Evolutionary conservation across 1,140 invertebrate genomes (phyloP), one percentile per base, ranked within the genome.

Genomic region (Scaptomyza hsui): DNA sequence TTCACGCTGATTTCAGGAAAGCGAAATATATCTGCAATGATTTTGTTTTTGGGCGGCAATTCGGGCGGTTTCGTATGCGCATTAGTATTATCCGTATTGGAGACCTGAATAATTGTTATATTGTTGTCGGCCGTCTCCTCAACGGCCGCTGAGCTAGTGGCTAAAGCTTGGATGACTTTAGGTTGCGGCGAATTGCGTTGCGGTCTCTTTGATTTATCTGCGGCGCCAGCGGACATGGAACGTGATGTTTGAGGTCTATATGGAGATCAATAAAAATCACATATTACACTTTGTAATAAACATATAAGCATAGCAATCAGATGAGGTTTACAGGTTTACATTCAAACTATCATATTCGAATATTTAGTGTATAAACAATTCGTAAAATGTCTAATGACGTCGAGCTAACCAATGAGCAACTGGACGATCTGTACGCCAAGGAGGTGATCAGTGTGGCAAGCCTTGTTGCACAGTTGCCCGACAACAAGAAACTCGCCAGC

Each of bases 51-150:
- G 60, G 74, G 76, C 64, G 81, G 88, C 47, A 90, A 35, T 64
- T 81, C 80, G 26, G 82, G 82, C 42, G 77, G 65, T 32, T 63
- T 68, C 26, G 53, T 41, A 42, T 63, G 62, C n/a, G 39, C 53
- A 51, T 65, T 89, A 16, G 56, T 70, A 21, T 35, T 74, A n/a
- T 53, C 47, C 39, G 67, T 57, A 53, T 89, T 89, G 12, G 83
- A 91, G 15, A 91, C 90, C 70, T 91, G 89, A 52, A 91, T 91
- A 21, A 91, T 91, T 37, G 90, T 91, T 4, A 91, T 78, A 53
- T 91, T 91, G 32, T 89, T 81, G 26, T 90, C 68, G 32, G 69
- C 13, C 16, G 55, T 35, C 5, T 83, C 83, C 15, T 68, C 68
- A n/a, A 32, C 26, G 42, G 41, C 48, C 3, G 39, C 24, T 52